These are phyloP conservation scores for Tympanoctomys barrerae DNA, from an alignment of 2,797 vertebrate genomes.

Conservation along the genomic window DNA sequence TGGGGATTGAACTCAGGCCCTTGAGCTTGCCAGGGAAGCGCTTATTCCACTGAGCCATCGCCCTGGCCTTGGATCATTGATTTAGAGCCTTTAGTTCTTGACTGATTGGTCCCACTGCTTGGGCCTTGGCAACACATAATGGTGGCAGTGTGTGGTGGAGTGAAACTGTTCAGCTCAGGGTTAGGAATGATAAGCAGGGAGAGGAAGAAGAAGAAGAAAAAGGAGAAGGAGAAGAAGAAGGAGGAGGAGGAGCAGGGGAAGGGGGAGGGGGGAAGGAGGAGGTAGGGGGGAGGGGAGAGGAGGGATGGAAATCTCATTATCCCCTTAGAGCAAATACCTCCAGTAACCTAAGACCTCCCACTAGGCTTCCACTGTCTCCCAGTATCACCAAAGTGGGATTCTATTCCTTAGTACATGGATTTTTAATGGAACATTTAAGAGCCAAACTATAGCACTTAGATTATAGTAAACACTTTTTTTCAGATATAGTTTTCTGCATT, in stretches of 20 bases:
- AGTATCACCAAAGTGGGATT: neutral
- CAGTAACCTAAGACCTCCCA: neutral
- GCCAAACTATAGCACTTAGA: neutral
- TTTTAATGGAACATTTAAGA: neutral
- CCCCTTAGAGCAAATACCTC: neutral
- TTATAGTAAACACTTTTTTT: slow-evolving; percentile 23
- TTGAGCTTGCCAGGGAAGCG: too few species aligned
- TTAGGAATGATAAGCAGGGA: neutral
- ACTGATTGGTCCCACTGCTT: neutral
- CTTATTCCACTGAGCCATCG: too few species aligned
- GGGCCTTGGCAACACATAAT: neutral
- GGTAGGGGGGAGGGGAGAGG: neutral
- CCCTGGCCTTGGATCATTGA: too few species aligned
- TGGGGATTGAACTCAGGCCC: too few species aligned
- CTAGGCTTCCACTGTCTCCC: neutral
- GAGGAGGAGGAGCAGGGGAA: too few species aligned
- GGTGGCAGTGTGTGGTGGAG: neutral
- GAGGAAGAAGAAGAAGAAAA: neutral
- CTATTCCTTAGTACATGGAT: neutral
- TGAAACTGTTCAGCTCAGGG: neutral
- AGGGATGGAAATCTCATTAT: neutral
- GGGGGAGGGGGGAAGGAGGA: too few species aligned
- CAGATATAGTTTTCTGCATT: slow-evolving; percentile 38
- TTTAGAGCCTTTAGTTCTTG: neutral
- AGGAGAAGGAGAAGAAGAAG: neutral